phyloP scores from a whole-genome alignment of 2,888 invertebrate genomes.

The Lepidonotus clava region DNA sequence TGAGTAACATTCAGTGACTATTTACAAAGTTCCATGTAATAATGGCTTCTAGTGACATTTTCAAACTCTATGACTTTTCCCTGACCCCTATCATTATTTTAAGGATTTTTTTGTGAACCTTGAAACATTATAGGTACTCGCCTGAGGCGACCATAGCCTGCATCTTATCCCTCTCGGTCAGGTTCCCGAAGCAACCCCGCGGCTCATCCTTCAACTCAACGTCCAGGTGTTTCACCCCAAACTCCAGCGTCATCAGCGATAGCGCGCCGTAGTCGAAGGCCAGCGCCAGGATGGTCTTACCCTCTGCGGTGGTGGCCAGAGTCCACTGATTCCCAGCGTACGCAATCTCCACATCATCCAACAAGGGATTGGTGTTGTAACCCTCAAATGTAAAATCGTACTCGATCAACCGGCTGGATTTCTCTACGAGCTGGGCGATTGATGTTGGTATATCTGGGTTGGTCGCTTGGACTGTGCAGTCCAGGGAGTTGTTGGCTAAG shows the following conservation, averaged over 20 bases:
- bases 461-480: not conserved
- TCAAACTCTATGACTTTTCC: too few relatives aligned
- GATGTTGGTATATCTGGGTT: not conserved
- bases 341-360: constrained; percentile 54
- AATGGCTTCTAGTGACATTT: too few relatives aligned
- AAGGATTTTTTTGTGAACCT: too few relatives aligned
- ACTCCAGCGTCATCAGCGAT: constrained; percentile 76
- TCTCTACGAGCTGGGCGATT: not conserved
- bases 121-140: constrained; percentile 60
- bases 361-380: constrained; percentile 64
- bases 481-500: not conserved
- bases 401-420: constrained; percentile 62
- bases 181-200: constrained; percentile 71
- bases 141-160: constrained; percentile 57
- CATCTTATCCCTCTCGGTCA: constrained; percentile 64
- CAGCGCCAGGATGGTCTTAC: constrained; percentile 76
- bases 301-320: constrained; percentile 73
- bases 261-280: constrained; percentile 79
- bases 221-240: constrained; percentile 71
- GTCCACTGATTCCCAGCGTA: constrained; percentile 63
- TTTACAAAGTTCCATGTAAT: too few relatives aligned
- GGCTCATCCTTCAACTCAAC: constrained; percentile 73
- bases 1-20: too few relatives aligned
- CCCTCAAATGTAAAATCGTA: constrained; percentile 62
- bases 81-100: too few relatives aligned